Conservation (phyloP, 2,888 invertebrate genomes). For the Drosophila maculinotata region DNA sequence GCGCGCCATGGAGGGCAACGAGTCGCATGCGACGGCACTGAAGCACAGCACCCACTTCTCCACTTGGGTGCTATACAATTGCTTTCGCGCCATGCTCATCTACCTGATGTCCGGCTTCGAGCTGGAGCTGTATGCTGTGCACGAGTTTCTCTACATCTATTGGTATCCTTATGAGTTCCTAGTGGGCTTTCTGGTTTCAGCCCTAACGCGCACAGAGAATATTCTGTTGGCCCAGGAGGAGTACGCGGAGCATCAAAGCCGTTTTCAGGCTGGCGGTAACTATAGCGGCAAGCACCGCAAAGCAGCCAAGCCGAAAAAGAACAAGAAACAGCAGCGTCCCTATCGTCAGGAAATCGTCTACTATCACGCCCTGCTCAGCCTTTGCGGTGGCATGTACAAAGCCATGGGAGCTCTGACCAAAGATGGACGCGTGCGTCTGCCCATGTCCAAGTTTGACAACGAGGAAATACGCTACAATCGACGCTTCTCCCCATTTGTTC, state of each 20-base stretch:
- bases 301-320: slow-evolving; percentile 85
- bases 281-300: slow-evolving; percentile 82
- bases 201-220: slow-evolving; percentile 94
- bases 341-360: slow-evolving; percentile 94
- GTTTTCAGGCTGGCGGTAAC: slow-evolving; percentile 61
- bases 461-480: slow-evolving; percentile 98
- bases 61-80: slow-evolving; percentile 98
- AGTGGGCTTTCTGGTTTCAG: slow-evolving; percentile 96
- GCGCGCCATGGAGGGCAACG: slow-evolving; percentile 89
- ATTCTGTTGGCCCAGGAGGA: slow-evolving; percentile 92
- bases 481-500: slow-evolving; percentile 95
- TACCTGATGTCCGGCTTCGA: slow-evolving; percentile 97
- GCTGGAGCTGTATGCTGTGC: slow-evolving; percentile 96
- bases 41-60: slow-evolving; percentile 83
- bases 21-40: slow-evolving; percentile 91
- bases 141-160: slow-evolving; percentile 98
- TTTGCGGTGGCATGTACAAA: slow-evolving; percentile 98
- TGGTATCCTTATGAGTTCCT: slow-evolving; percentile 98
- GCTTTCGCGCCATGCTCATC: slow-evolving; percentile 95
- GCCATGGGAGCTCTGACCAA: slow-evolving; percentile 95
- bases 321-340: slow-evolving; percentile 88
- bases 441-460: slow-evolving; percentile 95
- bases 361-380: slow-evolving; percentile 95
- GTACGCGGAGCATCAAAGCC: slow-evolving; percentile 85
- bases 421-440: slow-evolving; percentile 94